These are phyloP conservation scores for Sisor rabdophorus DNA, from an alignment of 2,113 vertebrate genomes.

Conservation along the genomic window DNA sequence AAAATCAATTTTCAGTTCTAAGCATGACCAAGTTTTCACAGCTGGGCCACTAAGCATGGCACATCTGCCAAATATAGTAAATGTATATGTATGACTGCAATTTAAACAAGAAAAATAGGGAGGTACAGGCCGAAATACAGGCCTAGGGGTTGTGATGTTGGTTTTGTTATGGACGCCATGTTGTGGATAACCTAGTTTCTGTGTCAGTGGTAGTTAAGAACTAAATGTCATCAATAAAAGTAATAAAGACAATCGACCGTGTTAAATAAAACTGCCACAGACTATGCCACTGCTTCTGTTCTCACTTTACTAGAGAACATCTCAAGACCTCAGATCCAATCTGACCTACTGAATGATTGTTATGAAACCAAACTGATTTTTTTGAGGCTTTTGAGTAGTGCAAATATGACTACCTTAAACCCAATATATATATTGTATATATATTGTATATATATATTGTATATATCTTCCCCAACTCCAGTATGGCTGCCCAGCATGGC, in stretches of 20 bases:
- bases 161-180: background rate
- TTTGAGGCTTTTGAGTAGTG: background rate
- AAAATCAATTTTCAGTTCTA: no score
- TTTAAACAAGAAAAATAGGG: no score
- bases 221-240: background rate
- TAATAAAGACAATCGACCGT: background rate
- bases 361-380: background rate
- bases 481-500: background rate
- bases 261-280: background rate
- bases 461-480: background rate
- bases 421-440: background rate
- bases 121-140: background rate
- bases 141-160: background rate
- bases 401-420: background rate
- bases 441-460: no score
- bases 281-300: background rate
- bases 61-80: no score
- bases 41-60: no score
- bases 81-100: no score
- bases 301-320: slow-evolving; percentile 4
- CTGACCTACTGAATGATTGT: background rate
- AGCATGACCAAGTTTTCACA: no score
- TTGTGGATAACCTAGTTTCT: background rate
- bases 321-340: background rate
- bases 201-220: background rate